Evolutionary conservation across 2,113 vertebrate species (phyloP).

Genomic region (Xiphorhynchus elegans): DNA sequence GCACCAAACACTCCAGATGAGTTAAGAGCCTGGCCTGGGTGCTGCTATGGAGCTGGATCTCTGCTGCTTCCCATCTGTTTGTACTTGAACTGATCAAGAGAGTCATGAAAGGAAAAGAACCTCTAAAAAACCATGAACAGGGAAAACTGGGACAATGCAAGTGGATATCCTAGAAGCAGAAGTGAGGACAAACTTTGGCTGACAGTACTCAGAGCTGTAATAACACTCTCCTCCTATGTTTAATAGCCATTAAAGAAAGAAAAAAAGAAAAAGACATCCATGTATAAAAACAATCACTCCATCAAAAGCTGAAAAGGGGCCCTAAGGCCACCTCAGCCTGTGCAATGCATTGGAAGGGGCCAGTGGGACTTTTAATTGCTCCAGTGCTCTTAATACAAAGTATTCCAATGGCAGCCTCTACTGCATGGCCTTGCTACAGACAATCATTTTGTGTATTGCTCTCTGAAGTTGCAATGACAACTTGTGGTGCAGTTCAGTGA

Average conservation of each 20-base stretch:
- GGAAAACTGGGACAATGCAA: neutral
- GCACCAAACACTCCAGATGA: constrained; percentile 24
- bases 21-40: constrained; percentile 31
- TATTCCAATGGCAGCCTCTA: neutral
- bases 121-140: neutral
- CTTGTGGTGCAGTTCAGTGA: neutral
- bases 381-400: neutral
- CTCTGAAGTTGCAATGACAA: neutral
- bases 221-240: neutral
- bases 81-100: constrained; percentile 41
- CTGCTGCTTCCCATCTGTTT: constrained; percentile 52
- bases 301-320: neutral
- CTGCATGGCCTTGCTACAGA: neutral
- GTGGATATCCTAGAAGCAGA: constrained; percentile 1
- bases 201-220: neutral
- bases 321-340: constrained; percentile 24
- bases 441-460: neutral
- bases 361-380: neutral
- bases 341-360: neutral
- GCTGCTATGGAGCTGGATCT: constrained; percentile 10
- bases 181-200: constrained; percentile 34
- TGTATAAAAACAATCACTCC: neutral
- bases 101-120: neutral
- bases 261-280: neutral
- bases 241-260: neutral